Conservation (phyloP, 1,140 invertebrate species). For the Calliphora vicina region DNA sequence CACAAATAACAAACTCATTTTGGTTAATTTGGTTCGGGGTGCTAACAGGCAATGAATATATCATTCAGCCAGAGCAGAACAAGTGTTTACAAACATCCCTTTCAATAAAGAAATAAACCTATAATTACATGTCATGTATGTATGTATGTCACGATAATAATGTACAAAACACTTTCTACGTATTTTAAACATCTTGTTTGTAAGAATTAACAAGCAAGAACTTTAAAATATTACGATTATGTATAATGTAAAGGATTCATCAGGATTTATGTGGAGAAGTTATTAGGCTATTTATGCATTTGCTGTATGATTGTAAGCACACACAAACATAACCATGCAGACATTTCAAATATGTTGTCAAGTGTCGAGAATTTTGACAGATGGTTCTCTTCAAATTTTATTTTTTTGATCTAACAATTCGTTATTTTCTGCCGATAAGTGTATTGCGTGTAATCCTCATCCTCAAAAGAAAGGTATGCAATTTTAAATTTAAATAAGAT, state of each 20-base stretch:
- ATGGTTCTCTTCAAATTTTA: constrained; percentile 55
- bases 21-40: neutral
- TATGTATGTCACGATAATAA: constrained; percentile 4
- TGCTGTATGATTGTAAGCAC: no score
- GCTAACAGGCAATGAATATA: constrained; percentile 11
- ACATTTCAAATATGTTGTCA: constrained; percentile 34
- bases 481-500: neutral
- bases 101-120: neutral
- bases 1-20: neutral
- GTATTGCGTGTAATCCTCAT: constrained; percentile 10
- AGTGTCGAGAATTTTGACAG: constrained; percentile 61
- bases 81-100: constrained; percentile 4
- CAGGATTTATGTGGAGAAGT: neutral
- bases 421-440: constrained; percentile 38
- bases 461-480: neutral
- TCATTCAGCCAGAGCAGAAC: neutral
- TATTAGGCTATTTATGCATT: neutral
- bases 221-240: constrained; percentile 23
- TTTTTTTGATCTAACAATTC: constrained; percentile 59
- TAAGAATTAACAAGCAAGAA: neutral
- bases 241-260: constrained; percentile 22
- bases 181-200: neutral
- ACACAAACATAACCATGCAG: neutral
- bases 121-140: constrained; percentile 27
- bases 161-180: no score